Base-by-base conservation (phyloP, 2,797 vertebrate species). In the Cryptoprocta ferox region DNA sequence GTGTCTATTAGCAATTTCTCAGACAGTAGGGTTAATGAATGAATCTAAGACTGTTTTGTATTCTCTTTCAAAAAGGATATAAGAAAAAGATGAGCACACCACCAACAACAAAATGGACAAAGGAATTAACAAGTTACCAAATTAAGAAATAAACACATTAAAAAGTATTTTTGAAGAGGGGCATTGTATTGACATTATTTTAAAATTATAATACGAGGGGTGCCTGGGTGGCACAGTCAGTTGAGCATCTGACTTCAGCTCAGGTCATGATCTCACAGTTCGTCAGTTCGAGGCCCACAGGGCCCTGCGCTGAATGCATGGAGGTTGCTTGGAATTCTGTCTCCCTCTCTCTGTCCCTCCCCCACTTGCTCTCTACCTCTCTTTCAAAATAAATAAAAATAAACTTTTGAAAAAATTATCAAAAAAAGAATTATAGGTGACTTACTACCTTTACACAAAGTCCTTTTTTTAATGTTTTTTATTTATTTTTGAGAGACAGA, bases 91-190 rank as follows among this genome's bases (percentile, higher is more conserved):
- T 39, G 8, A 76, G 18, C 48, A 80, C 11, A 48, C 5, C 56
- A 91, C 3, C 75, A 93, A 16, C 32, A 95, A 68, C 76, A 70
- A 83, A 79, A 70, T 19, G 18, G 81, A 82, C 53, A 76, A 65
- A 39, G n/a, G 83, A 80, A 84, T 79, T 14, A 91, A 28, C 8
- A 76, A 80, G 32, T 42, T 48, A 84, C 35, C 78, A 73, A 93
- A 87, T 3, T n/a, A 59, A 89, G 61, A 97, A 96, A 96, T 75
- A 76, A 89, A 76, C 45, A 86, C 35, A 75, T 42, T 48, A 84
- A 61, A 92, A 73, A 30, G 45, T 21, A 70, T 89, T 89, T 90
- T 70, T 89, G 50, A 26, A 6, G 18, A 26, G 21, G 32, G 24
- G 30, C 26, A 84, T 0, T 53, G n/a, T 75, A 28, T 32, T 84